Conservation (phyloP, 1,140 invertebrate species). For the Orchestia grillus region DNA sequence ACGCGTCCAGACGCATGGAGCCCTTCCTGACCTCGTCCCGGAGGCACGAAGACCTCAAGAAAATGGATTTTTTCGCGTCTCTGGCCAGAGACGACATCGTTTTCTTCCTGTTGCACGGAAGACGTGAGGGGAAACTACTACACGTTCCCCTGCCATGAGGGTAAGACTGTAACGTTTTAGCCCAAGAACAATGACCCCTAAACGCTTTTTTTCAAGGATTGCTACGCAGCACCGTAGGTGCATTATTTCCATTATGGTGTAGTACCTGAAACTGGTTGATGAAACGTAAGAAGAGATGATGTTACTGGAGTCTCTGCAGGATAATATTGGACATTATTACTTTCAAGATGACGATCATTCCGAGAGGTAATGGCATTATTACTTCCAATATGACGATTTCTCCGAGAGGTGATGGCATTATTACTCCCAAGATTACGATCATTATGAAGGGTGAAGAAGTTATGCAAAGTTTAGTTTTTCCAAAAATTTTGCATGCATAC, state of each 20-base stretch:
- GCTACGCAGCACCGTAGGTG: neutral
- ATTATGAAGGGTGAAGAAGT: no score
- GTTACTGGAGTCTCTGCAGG: neutral
- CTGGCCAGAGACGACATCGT: neutral
- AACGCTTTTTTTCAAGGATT: neutral
- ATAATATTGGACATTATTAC: neutral
- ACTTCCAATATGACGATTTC: no score
- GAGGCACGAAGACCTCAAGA: neutral
- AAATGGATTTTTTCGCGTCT: neutral
- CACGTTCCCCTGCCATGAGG: neutral
- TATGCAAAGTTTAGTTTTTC: neutral
- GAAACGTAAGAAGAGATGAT: neutral
- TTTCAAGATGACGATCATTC: neutral
- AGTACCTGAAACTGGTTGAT: neutral
- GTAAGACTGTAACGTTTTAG: neutral
- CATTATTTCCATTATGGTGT: neutral
- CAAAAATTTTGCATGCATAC: neutral
- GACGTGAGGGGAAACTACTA: neutral
- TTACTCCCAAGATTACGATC: neutral
- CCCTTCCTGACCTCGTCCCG: neutral
- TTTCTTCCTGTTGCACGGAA: constrained; percentile 4
- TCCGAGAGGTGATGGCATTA: neutral
- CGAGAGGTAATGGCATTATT: neutral
- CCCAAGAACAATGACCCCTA: neutral
- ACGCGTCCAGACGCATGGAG: neutral